phyloP scores from a whole-genome alignment of 2,888 invertebrate species.

The Lasioglossum pauxillum region DNA sequence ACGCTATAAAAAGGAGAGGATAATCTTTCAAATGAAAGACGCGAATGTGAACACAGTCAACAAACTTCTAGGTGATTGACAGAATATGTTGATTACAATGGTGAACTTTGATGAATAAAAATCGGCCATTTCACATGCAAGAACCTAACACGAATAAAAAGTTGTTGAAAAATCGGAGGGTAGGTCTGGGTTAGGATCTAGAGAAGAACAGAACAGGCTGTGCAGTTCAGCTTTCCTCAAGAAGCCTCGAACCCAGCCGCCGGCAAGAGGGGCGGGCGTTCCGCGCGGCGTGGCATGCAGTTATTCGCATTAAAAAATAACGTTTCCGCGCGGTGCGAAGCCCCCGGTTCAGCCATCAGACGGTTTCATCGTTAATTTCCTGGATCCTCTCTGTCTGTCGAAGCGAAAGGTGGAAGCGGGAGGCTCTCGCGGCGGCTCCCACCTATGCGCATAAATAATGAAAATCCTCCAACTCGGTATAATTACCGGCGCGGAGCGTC shows the following conservation, averaged over 20 bases:
- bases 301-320: slow-evolving; percentile 39
- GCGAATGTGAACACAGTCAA: no score
- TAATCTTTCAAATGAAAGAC: no score
- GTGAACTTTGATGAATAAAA: no score
- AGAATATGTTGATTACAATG: no score
- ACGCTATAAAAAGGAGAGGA: no score
- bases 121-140: no score
- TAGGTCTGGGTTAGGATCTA: no score
- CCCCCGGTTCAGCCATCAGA: slow-evolving; percentile 22
- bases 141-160: no score
- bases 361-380: slow-evolving; percentile 60
- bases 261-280: slow-evolving; percentile 9
- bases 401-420: slow-evolving; percentile 66
- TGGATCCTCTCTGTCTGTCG: slow-evolving; percentile 52
- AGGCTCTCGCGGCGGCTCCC: slow-evolving; percentile 41
- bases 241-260: neutral
- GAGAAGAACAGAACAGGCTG: neutral
- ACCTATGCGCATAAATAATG: slow-evolving; percentile 73
- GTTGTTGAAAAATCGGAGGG: neutral
- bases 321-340: slow-evolving; percentile 30
- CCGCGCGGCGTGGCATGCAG: neutral
- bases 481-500: slow-evolving; percentile 76
- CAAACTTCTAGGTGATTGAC: no score
- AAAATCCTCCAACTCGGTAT: slow-evolving; percentile 75
- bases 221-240: neutral